Conservation (phyloP, 2,888 invertebrate genomes). For the Silvanus unidentatus region DNA sequence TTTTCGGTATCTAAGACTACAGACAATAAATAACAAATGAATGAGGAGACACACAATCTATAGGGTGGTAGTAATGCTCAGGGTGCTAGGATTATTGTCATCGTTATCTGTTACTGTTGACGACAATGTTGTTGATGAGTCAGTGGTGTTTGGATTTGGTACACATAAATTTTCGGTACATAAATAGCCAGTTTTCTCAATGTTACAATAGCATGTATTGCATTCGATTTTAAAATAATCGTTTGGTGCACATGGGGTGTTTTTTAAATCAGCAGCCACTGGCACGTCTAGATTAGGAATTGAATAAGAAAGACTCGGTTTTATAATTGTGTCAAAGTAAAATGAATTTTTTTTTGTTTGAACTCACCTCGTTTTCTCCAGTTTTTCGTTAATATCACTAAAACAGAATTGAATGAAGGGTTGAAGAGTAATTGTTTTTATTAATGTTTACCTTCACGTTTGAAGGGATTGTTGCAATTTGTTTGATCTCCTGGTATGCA, state of each 20-base stretch:
- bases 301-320: background rate
- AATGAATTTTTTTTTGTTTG: background rate
- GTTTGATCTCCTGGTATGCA: background rate
- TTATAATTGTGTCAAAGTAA: background rate
- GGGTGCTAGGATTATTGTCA: no score
- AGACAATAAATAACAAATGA: no score
- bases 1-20: no score
- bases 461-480: background rate
- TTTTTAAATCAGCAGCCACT: slow-evolving; percentile 36
- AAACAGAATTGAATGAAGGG: background rate
- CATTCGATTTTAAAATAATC: slow-evolving; percentile 54
- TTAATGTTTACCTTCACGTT: background rate
- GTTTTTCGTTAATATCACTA: background rate
- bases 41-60: no score
- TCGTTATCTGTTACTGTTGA: no score
- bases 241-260: slow-evolving; percentile 48
- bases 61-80: no score
- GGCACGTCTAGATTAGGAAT: slow-evolving; percentile 25
- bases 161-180: slow-evolving; percentile 50
- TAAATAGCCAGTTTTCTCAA: slow-evolving; percentile 51
- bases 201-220: slow-evolving; percentile 54
- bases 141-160: no score
- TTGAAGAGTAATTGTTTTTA: background rate
- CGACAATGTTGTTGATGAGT: no score
- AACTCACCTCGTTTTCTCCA: background rate